Base-by-base conservation (phyloP, 2,888 invertebrate species). In the Phaonia tiefii region DNA sequence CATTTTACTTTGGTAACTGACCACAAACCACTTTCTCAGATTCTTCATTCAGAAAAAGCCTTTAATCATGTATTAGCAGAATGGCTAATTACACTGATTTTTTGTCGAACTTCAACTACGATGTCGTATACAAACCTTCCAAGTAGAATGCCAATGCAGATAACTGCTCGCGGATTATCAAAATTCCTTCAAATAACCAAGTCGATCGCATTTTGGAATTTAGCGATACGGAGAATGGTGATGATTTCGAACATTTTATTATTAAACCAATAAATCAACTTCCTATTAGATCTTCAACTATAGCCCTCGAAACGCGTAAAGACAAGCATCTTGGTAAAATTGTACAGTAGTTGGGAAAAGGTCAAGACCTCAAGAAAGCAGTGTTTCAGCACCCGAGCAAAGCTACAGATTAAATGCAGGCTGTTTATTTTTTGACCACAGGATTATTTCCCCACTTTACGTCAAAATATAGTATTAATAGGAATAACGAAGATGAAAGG, bases 51-150 rank as follows among this genome's bases (percentile, higher is more conserved):
- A n/a, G n/a, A n/a, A n/a, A n/a, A n/a, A n/a, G n/a, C n/a, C n/a
- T n/a, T n/a, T n/a, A n/a, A n/a, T n/a, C n/a, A 17, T 79, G 74
- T 7, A 74, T 74, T 3, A 79, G 77, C 31, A 67, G 74, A 26
- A 74, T 74, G 74, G 42, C 63, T 2, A 80, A 81, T 66, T 67
- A 77, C 44, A 58, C 67, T 10, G 79, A 79, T 31, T 76, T 72
- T 51, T 56, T 75, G 5, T 37, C 39, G 0, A 69, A 67, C 85
- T 80, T 80, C 22, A 42, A 75, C 20, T 79, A 39, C 10, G 66
- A 79, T n/a, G 54, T 70, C 4, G 31, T 42, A 17, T 78, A 56
- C 37, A 73, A 63, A 26, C 31, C 65, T 10, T 73, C 73, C 7
- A 77, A 77, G 39, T 60, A 13, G 11, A 72, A 49, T 11, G 15